A percentile compares a stretch with the other conserved stretches of the same genome.
Conservation (phyloP, 2,888 invertebrate species). For the Cryptus viduatorius region DNA sequence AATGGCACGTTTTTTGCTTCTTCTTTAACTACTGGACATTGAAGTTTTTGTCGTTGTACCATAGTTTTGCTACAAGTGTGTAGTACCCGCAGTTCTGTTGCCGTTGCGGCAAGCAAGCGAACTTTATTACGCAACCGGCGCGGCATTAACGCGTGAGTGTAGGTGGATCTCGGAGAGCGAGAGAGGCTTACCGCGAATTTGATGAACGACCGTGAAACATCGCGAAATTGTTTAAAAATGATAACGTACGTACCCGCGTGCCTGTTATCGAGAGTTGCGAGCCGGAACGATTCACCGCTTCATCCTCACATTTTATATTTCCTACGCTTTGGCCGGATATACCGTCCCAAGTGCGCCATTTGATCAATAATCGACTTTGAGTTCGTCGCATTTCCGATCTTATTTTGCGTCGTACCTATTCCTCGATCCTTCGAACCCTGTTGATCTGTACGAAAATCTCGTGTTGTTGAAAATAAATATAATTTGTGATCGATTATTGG, state of each 20-base stretch:
- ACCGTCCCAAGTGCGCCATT: not conserved
- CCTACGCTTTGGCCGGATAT: conserved; percentile 16
- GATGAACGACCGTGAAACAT: conserved; percentile 12
- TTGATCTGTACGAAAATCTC: not conserved
- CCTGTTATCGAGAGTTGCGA: conserved; percentile 36
- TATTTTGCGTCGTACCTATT: not conserved
- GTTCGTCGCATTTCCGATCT: not conserved
- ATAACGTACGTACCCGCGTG: conserved; percentile 29
- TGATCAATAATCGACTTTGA: not conserved
- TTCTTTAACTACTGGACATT: not conserved
- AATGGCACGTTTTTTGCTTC: not conserved
- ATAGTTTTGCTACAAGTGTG: conserved; percentile 2
- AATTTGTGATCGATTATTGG: not conserved
- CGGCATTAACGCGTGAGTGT: not conserved
- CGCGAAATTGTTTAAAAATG: conserved; percentile 20
- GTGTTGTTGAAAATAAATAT: not conserved
- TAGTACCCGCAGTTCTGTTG: conserved; percentile 10
- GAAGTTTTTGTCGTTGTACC: not conserved
- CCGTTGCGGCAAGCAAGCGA: not conserved
- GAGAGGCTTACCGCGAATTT: conserved; percentile 14
- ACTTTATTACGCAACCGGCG: not conserved
- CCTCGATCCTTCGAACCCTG: not conserved
- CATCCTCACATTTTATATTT: conserved; percentile 7
- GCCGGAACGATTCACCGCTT: conserved; percentile 19
- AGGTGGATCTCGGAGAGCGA: no score